Evolutionary conservation across 2,888 invertebrate species (phyloP), one percentile per base, ranked within the genome.

Genomic region (Flexamia atlantica): DNA sequence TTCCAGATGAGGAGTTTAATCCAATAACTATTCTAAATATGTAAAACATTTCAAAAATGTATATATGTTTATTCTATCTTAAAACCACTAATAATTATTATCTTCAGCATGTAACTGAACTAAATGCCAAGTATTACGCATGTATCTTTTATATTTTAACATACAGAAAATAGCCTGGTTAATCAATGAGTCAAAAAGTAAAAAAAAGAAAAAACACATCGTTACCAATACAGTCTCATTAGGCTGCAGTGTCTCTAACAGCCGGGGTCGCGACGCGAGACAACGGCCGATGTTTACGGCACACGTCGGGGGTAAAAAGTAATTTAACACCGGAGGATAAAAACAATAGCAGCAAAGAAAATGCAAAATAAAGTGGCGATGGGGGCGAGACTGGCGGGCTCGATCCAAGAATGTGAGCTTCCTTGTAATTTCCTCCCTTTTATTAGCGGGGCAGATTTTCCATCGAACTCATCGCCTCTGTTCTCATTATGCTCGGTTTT

Each of bases 311-410:
- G 83, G 83, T 83, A 83, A 70, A 83, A 83, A 80, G 83, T 83
- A 83, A 83, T 83, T 83, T 83, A 83, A 83, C 83, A 83, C 83
- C 79, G 80, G 50, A 64, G 83, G 83, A 83, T 83, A 83, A 83
- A 83, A 83, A 83, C 83, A 83, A 83, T 80, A 83, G 83, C 79
- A 83, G 83, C 83, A 80, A 80, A 83, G 83, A 83, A 83, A 83
- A 83, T 83, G 83, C 83, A 83, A 83, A 83, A 83, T 83, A 83
- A 83, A 83, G 79, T 83, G 83, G 82, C 68, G 50, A 50, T 64
- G 50, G 40, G 64, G 82, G 40, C 3, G 40, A 20, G 30, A 10
- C 12, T 20, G 23, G 30, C 68, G 81, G 60, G 28, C 68, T 40
- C n/a, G 30, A 57, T 5, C 50, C 53, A 50, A 70, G 68, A 79